Percentiles rank a stretch among this genome's conserved stretches.
These are phyloP conservation scores for Heliconius himera DNA, from an alignment of 1,140 invertebrate species.

Conservation along the genomic window DNA sequence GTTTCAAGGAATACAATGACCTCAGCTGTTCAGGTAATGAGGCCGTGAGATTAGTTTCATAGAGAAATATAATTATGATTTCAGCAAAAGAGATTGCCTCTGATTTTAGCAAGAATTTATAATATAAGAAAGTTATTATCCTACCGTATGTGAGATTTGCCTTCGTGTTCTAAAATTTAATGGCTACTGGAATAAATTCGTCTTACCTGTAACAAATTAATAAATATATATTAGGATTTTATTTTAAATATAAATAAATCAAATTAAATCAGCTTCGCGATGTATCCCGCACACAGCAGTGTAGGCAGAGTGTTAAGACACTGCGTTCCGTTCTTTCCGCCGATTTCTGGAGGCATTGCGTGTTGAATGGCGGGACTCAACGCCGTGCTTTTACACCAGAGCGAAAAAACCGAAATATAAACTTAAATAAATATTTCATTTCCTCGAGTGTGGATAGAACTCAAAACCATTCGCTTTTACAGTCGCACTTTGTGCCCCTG, in stretches of 20 bases:
- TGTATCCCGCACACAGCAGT: too few species aligned
- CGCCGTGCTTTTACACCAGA: too few species aligned
- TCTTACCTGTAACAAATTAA: constrained; percentile 58
- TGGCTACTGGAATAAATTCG: not conserved
- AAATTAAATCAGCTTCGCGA: too few species aligned
- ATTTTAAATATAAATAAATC: not conserved
- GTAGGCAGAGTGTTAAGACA: too few species aligned
- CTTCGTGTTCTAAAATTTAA: not conserved
- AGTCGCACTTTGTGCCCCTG: too few species aligned
- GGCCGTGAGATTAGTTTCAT: constrained; percentile 16
- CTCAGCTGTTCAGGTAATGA: constrained; percentile 16
- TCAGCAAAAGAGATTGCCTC: not conserved
- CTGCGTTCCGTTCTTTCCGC: too few species aligned
- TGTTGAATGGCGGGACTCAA: too few species aligned
- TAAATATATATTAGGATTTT: constrained; percentile 1
- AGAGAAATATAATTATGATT: constrained; percentile 6
- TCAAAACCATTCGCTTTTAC: too few species aligned
- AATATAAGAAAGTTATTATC: not conserved
- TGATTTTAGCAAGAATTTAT: not conserved
- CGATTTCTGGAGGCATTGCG: too few species aligned
- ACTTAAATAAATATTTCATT: too few species aligned
- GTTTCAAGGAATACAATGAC: not conserved
- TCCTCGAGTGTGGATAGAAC: too few species aligned
- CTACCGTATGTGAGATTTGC: not conserved
- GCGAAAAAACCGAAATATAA: too few species aligned